phyloP scores from a whole-genome alignment of 2,113 vertebrate species.

The Caranx ignobilis region DNA sequence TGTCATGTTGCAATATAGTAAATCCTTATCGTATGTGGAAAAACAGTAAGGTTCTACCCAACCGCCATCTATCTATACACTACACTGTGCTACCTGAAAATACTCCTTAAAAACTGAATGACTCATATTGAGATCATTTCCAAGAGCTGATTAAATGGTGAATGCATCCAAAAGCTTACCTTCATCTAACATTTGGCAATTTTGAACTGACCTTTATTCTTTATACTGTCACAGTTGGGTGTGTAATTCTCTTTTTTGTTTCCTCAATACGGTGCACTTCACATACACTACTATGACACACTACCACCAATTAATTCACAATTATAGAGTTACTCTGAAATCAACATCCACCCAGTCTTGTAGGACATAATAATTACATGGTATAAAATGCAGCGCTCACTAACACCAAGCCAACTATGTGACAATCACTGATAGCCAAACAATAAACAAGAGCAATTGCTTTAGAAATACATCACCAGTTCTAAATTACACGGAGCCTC shows the following conservation, averaged over 20 bases:
- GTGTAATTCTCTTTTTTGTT: not conserved
- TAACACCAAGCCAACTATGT: not conserved
- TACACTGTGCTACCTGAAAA: not conserved
- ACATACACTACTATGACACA: not conserved
- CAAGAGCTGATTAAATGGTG: slow-evolving; percentile 5
- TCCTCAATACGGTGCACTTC: not conserved
- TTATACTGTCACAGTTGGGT: not conserved
- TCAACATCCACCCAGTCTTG: not conserved
- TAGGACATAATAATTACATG: not conserved
- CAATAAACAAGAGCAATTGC: slow-evolving; percentile 20
- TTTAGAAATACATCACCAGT: slow-evolving; percentile 25
- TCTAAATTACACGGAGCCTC: slow-evolving; percentile 27
- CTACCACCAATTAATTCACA: not conserved
- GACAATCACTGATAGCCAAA: slow-evolving; percentile 24
- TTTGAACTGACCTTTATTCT: slow-evolving; percentile 1
- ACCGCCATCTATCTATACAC: too few relatives aligned
- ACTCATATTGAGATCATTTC: not conserved
- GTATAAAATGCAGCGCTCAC: not conserved
- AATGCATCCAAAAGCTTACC: slow-evolving; percentile 12
- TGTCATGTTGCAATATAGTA: not conserved
- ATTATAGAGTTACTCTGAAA: not conserved
- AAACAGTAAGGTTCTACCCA: too few relatives aligned
- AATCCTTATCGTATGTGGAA: not conserved
- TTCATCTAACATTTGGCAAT: slow-evolving; percentile 3
- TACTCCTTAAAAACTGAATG: not conserved